phyloP scores from a whole-genome alignment of 2,797 vertebrate species.

The Rhinichthys osculus region DNA sequence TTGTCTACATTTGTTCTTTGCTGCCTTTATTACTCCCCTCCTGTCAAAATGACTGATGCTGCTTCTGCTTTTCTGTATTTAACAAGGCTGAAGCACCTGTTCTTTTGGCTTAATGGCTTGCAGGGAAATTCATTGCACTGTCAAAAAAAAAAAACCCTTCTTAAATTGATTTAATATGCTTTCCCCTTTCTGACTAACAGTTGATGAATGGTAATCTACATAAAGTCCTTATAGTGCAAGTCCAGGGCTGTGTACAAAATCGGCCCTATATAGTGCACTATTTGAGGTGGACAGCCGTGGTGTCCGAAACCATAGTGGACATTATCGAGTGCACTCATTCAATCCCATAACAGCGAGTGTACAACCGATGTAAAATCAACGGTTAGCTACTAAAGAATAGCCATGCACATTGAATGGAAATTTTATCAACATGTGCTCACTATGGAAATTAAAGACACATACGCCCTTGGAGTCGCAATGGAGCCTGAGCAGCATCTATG shows the following conservation, averaged over 20 bases:
- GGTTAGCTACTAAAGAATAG: background rate
- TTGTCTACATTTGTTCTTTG: background rate
- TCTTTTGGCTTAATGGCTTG: conserved; percentile 50
- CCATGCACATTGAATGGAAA: background rate
- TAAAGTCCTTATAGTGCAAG: background rate
- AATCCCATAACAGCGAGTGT: background rate
- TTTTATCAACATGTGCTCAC: too few relatives aligned
- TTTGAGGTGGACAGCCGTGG: background rate
- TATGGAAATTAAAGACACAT: too few relatives aligned
- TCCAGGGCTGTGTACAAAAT: background rate
- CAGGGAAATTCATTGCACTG: conserved; percentile 30
- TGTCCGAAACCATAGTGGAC: background rate
- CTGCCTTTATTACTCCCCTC: conserved; percentile 16
- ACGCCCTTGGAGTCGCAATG: background rate
- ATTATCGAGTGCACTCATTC: background rate
- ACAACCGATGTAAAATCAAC: background rate
- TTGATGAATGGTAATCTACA: background rate
- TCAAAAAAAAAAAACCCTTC: conserved; percentile 56
- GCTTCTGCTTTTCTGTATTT: conserved; percentile 37
- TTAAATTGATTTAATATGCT: conserved; percentile 72
- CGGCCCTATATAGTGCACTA: background rate
- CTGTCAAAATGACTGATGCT: background rate
- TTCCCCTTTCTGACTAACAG: conserved; percentile 31
- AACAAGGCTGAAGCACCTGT: conserved; percentile 42
- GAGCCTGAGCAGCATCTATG: background rate